These are phyloP conservation scores for Holothuria scabra DNA, from an alignment of 53 echinoderm and acorn worm genomes.

Conservation along the genomic window DNA sequence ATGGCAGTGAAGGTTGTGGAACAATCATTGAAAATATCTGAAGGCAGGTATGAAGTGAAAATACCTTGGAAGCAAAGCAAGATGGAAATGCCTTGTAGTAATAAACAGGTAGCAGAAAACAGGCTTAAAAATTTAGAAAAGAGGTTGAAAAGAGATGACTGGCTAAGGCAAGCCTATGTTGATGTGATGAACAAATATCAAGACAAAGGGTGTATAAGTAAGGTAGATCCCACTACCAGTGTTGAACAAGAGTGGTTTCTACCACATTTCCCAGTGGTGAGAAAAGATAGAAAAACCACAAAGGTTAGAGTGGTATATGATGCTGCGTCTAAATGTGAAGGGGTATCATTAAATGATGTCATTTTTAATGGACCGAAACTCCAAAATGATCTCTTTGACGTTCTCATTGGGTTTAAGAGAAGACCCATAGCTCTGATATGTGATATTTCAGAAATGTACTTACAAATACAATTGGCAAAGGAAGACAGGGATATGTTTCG, in stretches of 20 bases:
- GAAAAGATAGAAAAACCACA: constrained; percentile 25
- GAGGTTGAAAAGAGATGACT: constrained; percentile 22
- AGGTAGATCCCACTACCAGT: constrained; percentile 19
- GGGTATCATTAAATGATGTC: constrained; percentile 17
- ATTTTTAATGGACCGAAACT: constrained; percentile 32
- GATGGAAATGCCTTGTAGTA: not conserved
- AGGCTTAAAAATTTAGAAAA: constrained; percentile 42
- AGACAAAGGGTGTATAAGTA: constrained; percentile 46
- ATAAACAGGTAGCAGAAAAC: constrained; percentile 37
- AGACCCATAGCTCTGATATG: constrained; percentile 15
- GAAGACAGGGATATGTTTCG: constrained; percentile 42
- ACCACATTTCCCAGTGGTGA: constrained; percentile 52
- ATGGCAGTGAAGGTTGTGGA: constrained; percentile 26
- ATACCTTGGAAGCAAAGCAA: not conserved
- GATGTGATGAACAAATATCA: constrained; percentile 30
- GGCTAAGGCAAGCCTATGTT: not conserved
- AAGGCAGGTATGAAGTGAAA: constrained; percentile 55
- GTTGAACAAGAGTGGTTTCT: constrained; percentile 20
- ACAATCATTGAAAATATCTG: constrained; percentile 23
- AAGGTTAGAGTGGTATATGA: constrained; percentile 37
- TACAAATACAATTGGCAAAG: constrained; percentile 2
- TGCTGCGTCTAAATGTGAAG: constrained; percentile 15
- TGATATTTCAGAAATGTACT: constrained; percentile 51
- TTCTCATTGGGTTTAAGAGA: constrained; percentile 32
- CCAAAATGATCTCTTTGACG: constrained; percentile 34